Base-by-base conservation (phyloP, 1,140 invertebrate species). In the Plodia interpunctella region DNA sequence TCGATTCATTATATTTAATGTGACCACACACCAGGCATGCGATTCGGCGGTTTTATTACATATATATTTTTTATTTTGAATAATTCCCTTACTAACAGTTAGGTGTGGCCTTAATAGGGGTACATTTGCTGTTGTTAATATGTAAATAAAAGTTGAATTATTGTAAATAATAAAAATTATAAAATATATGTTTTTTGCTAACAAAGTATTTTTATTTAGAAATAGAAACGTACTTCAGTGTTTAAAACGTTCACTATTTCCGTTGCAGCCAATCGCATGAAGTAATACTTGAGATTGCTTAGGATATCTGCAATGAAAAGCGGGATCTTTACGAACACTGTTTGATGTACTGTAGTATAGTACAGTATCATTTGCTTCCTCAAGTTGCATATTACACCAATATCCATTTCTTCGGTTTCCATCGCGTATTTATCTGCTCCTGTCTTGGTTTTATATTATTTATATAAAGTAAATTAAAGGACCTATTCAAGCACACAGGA, bases 81-180 rank as follows among this genome's bases (percentile, higher is more conserved):
- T 76, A 79, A 79, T 80, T 82, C 68, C 72, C 70, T 68, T 73
- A 65, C 25, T 63, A 76, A 87, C 84, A 88, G 83, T 83, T 64
- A 70, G 72, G 75, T 85, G 83, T 80, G 78, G 81, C 83, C 83
- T 88, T 86, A 81, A 54, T 74, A 67, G 73, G 70, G 74, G 74
- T 78, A 83, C 81, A 82, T 78, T 84, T 80, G 70, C 86, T 87
- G 84, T 86, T 88, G 84, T 88, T 86, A 80, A 88, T 88, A 88
- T 87, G 86, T 88, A 88, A 86, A 88, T 87, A 88, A 88, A 88
- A 87, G 86, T 88, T 88, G 80, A 88, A 84, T 76, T 88, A 88
- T 88, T 88, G 86, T 88, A 87, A 86, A 87, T 88, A 88, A 87
- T 84, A 79, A 84, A n/a, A 80, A 85, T 68, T 85, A 85, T 84